phyloP scores from a whole-genome alignment of 2,888 invertebrate genomes.

The Sipha maydis region DNA sequence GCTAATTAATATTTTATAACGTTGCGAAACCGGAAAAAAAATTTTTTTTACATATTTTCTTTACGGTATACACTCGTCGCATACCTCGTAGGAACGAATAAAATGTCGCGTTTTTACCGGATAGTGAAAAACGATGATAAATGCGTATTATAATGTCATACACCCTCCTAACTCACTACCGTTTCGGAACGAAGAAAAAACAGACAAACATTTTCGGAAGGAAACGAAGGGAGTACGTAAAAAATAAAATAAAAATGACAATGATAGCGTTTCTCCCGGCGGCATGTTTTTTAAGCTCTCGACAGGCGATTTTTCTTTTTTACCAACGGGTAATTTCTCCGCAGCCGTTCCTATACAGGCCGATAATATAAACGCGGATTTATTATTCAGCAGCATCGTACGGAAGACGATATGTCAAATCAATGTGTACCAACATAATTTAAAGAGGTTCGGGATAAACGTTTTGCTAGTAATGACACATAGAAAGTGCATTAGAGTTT shows the following conservation, averaged over 20 bases:
- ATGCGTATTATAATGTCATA: not conserved
- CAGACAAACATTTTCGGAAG: not conserved
- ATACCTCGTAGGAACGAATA: no score
- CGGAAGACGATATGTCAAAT: no score
- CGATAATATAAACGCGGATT: no score
- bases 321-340: not conserved
- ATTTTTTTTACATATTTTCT: not conserved
- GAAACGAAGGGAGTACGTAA: not conserved
- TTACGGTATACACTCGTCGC: not conserved
- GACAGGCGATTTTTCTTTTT: not conserved
- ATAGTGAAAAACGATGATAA: not conserved
- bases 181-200: not conserved
- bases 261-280: not conserved
- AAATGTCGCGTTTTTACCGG: not conserved
- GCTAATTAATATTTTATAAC: not conserved
- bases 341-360: no score
- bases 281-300: not conserved
- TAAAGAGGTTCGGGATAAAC: no score
- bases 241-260: not conserved
- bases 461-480: no score
- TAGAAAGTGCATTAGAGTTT: no score
- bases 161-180: not conserved
- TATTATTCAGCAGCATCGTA: no score
- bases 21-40: conserved; percentile 14
- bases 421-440: no score